Evolutionary conservation across 1,140 invertebrate genomes (phyloP), one percentile per base, ranked within the genome.

Genomic region (Penaeus vannamei): DNA sequence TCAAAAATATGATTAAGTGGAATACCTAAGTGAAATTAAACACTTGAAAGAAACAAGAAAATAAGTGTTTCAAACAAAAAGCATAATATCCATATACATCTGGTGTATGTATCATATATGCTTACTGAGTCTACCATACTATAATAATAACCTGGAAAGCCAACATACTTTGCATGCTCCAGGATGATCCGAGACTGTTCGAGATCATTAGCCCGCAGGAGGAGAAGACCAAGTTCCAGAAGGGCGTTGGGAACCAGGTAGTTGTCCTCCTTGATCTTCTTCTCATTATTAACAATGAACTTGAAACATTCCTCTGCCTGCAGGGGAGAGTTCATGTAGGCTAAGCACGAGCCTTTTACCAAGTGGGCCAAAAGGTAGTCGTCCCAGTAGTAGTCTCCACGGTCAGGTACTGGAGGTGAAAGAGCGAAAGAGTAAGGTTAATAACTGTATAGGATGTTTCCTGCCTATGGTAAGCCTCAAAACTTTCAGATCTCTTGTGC

Each of bases 201-300:
- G 59, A 92, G 93, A 59, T 96, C 94, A 22, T 95, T 95, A 90
- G 96, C 94, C 61, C 95, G 93, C 92, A 96, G 94, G 92, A 96
- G 95, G 20, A 98, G 93, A 90, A 98, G 94, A 23, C 96, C 98
- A 79, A 98, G 93, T 93, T 99, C 98, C 32, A 97, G 96, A 36
- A 96, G 94, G 1, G 97, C 95, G 93, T 97, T 98, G 10, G 98
- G 98, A 53, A 97, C 93, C 32, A 99, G 93, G 93, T 97, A 98
- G 0, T 94, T 95, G 93, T 99, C 97, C 90, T 97, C 96, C 88
- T 96, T 96, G 42, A 99, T 95, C 82, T 95, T 94, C 91, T 96
- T 97, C 91, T 97, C 96, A 91, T 96, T 93, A 85, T 93, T 93
- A 90, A 95, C 93, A 29, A 97, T 95, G 90, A 95, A 94, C 90